phyloP scores from a whole-genome alignment of 2,888 invertebrate genomes.

The Tenthredo scrophulariae region DNA sequence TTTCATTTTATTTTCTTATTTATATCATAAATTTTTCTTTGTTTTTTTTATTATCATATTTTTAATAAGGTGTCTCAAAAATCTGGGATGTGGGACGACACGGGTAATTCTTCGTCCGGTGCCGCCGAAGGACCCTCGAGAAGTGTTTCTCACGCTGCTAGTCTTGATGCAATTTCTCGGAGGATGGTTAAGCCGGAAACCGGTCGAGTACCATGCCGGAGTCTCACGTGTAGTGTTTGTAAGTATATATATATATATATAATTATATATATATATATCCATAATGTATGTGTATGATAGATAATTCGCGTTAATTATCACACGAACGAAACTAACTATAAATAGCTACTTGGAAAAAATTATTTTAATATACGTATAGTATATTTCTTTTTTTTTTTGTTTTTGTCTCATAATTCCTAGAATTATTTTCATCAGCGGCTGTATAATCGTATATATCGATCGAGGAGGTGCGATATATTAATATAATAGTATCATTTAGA shows the following conservation, averaged over 20 bases:
- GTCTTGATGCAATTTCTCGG: constrained; percentile 82
- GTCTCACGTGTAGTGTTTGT: constrained; percentile 82
- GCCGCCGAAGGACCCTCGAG: constrained; percentile 74
- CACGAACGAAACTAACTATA: too few relatives aligned
- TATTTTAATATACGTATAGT: too few relatives aligned
- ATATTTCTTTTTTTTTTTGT: too few relatives aligned
- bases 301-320: too few relatives aligned
- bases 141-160: constrained; percentile 81
- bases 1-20: background rate
- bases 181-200: constrained; percentile 73
- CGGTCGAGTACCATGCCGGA: constrained; percentile 77
- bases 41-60: background rate
- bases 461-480: too few relatives aligned
- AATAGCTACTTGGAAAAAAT: too few relatives aligned
- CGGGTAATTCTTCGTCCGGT: constrained; percentile 69
- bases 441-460: too few relatives aligned
- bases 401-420: too few relatives aligned
- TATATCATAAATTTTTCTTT: too few relatives aligned
- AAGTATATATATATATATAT: constrained; percentile 69
- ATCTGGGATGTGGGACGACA: constrained; percentile 75
- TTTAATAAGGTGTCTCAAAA: constrained; percentile 74
- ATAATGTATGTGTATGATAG: background rate
- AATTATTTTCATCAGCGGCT: too few relatives aligned
- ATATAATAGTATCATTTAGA: too few relatives aligned
- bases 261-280: background rate